These are phyloP conservation scores for Thalassarche chlororhynchos DNA, from an alignment of 2,113 vertebrate species.

Conservation along the genomic window DNA sequence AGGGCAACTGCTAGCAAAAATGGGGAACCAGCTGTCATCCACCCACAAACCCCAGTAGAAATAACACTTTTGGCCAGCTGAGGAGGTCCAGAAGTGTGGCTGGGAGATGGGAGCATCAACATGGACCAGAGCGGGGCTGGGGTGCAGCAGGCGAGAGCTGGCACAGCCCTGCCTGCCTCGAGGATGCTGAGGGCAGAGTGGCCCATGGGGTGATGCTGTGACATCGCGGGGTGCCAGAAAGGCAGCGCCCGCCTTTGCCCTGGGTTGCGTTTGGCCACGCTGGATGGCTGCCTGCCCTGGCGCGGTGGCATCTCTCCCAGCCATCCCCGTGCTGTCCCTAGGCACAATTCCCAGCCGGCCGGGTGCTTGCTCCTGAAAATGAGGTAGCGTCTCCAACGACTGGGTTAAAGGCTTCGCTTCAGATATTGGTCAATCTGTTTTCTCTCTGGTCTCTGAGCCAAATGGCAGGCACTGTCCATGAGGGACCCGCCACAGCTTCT, in stretches of 20 bases:
- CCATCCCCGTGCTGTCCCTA: neutral
- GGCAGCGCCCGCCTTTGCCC: neutral
- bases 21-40: neutral
- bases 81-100: neutral
- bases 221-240: neutral
- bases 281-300: neutral
- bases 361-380: neutral
- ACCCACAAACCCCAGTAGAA: neutral
- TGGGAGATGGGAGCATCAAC: neutral
- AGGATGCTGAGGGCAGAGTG: neutral
- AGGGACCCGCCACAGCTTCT: neutral
- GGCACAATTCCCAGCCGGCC: neutral
- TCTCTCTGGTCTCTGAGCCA: neutral
- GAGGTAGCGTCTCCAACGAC: constrained; percentile 32
- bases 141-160: neutral
- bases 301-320: neutral
- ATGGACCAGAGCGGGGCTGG: rapidly evolving
- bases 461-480: neutral
- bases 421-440: constrained; percentile 41
- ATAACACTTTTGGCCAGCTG: neutral
- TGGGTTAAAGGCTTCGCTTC: constrained; percentile 31
- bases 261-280: rapidly evolving
- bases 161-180: neutral
- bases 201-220: neutral
- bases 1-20: neutral